These are phyloP conservation scores for Ctenopoma multispine DNA, from an alignment of 2,797 vertebrate genomes.

Conservation along the genomic window DNA sequence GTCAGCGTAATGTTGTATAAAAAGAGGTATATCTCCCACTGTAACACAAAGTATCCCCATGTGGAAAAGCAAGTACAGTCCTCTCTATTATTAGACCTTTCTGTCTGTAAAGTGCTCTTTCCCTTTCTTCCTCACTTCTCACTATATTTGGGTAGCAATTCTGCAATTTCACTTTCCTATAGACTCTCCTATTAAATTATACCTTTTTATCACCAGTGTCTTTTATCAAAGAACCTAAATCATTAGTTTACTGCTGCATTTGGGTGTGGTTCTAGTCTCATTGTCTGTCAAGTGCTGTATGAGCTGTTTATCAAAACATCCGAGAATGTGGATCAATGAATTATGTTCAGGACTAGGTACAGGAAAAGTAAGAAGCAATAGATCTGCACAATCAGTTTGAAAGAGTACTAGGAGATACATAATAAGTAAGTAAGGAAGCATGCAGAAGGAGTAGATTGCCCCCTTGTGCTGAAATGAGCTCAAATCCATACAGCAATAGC, in stretches of 20 bases:
- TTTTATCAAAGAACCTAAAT: slow-evolving; percentile 3
- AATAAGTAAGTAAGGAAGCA: slow-evolving; percentile 9
- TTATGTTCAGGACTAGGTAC: background rate
- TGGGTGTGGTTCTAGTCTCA: slow-evolving; percentile 46
- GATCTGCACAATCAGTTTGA: background rate
- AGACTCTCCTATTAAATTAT: slow-evolving; percentile 1
- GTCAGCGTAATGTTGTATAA: background rate
- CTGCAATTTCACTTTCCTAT: background rate
- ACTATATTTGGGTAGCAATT: background rate
- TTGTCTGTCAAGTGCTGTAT: background rate
- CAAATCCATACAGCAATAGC: slow-evolving; percentile 25
- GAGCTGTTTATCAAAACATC: background rate
- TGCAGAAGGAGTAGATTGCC: slow-evolving; percentile 51
- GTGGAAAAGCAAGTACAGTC: background rate
- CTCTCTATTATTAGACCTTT: slow-evolving; percentile 30
- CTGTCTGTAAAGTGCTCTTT: background rate
- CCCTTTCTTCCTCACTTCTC: background rate
- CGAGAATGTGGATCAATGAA: background rate
- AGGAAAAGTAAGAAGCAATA: background rate
- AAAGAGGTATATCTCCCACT: background rate
- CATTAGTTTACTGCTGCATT: slow-evolving; percentile 22
- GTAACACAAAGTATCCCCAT: background rate
- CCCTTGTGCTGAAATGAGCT: slow-evolving; percentile 54
- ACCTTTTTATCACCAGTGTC: background rate
- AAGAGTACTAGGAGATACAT: background rate